Evolutionary conservation across 1,140 invertebrate species (phyloP), one percentile per base, ranked within the genome.

Genomic region (Bradynema listronoti): DNA sequence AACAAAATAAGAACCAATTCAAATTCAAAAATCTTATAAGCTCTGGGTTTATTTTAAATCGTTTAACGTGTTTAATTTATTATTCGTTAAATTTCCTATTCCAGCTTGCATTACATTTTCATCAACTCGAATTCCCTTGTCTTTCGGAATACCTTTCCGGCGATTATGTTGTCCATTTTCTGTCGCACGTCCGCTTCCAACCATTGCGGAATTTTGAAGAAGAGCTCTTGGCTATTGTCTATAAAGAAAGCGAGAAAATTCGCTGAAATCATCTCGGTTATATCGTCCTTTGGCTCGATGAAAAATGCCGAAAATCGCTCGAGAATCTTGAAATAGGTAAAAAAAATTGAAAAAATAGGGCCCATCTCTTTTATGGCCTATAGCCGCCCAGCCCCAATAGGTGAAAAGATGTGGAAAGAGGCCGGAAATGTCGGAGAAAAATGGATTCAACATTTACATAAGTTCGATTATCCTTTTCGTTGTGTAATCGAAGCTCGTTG

Each of bases 161-260:
- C 16, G 4, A 50, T 50, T n/a, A 50, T 9, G n/a, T 50, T 50
- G 16, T 50, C 47, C 9, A 50, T 32, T 27, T 27, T 50, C 3
- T 50, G 47, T 32, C 34, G 47, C 3, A 50, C 47, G 34, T 50
- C 47, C 27, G 47, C 47, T n/a, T 50, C 47, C 16, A 50, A n/a
- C 47, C 47, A 50, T 9, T 19, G 2, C 16, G 47, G 47, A 9
- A 50, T n/a, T 19, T 50, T 32, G n/a, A 50, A 16, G n/a, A 50
- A 32, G 9, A 50, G 27, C n/a, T 50, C 47, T n/a, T 50, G 47
- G 9, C 29, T 16, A n/a, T 50, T n/a, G 19, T 50, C 47, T n/a
- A 50, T n/a, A n/a, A 50, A 24, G 47, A 50, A 50, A 27, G 47
- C 47, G 3, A 50, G 47, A 3, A 50, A 50, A 2, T 32, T n/a